Conservation (phyloP, 2,797 vertebrate species). For the Smutsia temminckii region DNA sequence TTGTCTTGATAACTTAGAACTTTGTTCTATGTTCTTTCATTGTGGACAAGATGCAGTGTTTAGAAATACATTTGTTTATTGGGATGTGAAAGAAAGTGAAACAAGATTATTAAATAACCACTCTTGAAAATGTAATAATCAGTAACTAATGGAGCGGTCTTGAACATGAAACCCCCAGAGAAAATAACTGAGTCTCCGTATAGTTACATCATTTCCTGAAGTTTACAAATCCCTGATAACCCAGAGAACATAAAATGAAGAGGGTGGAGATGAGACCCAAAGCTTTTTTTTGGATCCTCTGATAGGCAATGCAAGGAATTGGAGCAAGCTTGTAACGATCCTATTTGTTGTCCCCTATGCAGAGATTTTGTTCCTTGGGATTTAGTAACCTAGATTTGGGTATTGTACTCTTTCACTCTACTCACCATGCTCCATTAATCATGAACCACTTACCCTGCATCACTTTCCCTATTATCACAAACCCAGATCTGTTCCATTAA, state of each 20-base stretch:
- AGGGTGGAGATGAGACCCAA: background rate
- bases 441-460: background rate
- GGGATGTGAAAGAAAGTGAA: background rate
- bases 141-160: background rate
- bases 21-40: background rate
- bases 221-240: background rate
- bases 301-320: background rate
- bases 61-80: background rate
- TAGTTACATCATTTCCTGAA: background rate
- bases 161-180: background rate
- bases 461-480: background rate
- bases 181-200: background rate
- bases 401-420: background rate
- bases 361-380: background rate
- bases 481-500: background rate
- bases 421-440: background rate
- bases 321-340: background rate
- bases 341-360: background rate
- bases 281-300: background rate
- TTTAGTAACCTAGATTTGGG: background rate
- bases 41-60: background rate
- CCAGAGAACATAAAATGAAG: background rate
- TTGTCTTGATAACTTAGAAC: background rate
- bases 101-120: background rate
- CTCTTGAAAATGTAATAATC: background rate